These are phyloP conservation scores for Dynastes hyllus DNA, from an alignment of 2,888 invertebrate species.

Conservation along the genomic window DNA sequence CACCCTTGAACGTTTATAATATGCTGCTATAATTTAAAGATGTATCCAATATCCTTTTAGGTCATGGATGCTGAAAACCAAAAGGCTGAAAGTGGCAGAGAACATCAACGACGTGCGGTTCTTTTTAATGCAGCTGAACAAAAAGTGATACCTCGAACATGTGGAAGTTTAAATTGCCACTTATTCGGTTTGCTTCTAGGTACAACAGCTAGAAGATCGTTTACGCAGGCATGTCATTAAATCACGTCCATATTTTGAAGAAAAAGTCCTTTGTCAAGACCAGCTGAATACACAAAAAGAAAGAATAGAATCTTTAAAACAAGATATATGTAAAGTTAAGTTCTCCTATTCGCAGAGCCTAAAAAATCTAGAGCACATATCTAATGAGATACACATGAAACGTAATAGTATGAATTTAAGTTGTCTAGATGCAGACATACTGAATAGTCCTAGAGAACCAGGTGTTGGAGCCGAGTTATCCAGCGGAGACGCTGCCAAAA, in stretches of 20 bases:
- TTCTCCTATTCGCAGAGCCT: constrained; percentile 87
- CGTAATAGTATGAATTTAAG: constrained; percentile 72
- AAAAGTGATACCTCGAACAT: constrained; percentile 72
- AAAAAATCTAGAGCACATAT: constrained; percentile 89
- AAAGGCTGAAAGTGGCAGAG: constrained; percentile 90
- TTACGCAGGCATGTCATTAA: constrained; percentile 88
- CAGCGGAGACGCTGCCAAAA: constrained; percentile 52
- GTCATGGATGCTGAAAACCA: constrained; percentile 95
- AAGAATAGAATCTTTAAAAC: constrained; percentile 87
- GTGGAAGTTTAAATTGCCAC: neutral
- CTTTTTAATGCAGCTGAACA: constrained; percentile 87
- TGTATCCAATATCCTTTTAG: constrained; percentile 67
- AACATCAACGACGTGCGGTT: constrained; percentile 88
- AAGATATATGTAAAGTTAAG: constrained; percentile 86
- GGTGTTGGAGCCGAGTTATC: constrained; percentile 78
- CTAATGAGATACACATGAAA: constrained; percentile 90
- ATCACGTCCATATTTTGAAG: constrained; percentile 93
- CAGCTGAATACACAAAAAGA: constrained; percentile 90
- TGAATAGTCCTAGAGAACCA: constrained; percentile 76
- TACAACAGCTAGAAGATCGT: constrained; percentile 87
- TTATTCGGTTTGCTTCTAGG: constrained; percentile 68
- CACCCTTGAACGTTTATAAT: too few species aligned
- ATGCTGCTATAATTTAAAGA: too few species aligned
- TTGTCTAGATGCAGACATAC: constrained; percentile 68
- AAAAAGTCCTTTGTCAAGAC: constrained; percentile 89